Evolutionary conservation across 2,797 vertebrate species (phyloP).

Genomic region (Champsocephalus gunnari): DNA sequence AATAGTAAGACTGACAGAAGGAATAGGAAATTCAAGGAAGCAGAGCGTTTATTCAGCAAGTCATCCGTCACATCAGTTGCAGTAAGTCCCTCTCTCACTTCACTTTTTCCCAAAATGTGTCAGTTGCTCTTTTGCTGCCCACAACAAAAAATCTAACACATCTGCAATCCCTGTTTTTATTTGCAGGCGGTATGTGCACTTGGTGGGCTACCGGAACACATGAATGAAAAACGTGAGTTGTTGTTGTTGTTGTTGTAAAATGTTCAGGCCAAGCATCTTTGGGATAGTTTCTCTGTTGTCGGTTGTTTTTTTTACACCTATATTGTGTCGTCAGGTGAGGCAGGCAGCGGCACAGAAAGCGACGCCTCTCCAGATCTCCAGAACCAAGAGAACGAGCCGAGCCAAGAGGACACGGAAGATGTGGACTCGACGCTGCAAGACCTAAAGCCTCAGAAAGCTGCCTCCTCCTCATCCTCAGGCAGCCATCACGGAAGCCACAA

Average conservation of each 20-base stretch:
- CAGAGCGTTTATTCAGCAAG: slow-evolving; percentile 97
- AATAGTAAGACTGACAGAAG: slow-evolving; percentile 97
- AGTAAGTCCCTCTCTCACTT: slow-evolving; percentile 81
- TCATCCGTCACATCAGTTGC: slow-evolving; percentile 97
- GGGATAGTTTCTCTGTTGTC: neutral
- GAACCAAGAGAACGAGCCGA: slow-evolving; percentile 98
- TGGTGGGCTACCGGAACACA: slow-evolving; percentile 96
- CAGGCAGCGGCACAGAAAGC: slow-evolving; percentile 96
- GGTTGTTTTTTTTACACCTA: too few relatives aligned
- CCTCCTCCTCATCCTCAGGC: slow-evolving; percentile 93
- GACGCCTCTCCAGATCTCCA: slow-evolving; percentile 97
- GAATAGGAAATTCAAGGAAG: slow-evolving; percentile 98
- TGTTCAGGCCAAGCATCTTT: accelerated
- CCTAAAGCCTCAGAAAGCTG: slow-evolving; percentile 96
- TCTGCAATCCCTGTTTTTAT: neutral
- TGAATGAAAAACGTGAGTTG: slow-evolving; percentile 97
- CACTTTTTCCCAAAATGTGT: neutral
- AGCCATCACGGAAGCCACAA: slow-evolving; percentile 98
- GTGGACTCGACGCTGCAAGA: slow-evolving; percentile 93
- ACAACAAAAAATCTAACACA: neutral
- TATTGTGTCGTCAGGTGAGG: slow-evolving; percentile 85
- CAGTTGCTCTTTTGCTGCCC: neutral
- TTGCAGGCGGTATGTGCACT: slow-evolving; percentile 95
- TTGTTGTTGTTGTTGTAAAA: neutral
- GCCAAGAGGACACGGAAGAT: slow-evolving; percentile 95